Conservation (phyloP, 2,797 vertebrate species). For the Gadopsis bispinosus region DNA sequence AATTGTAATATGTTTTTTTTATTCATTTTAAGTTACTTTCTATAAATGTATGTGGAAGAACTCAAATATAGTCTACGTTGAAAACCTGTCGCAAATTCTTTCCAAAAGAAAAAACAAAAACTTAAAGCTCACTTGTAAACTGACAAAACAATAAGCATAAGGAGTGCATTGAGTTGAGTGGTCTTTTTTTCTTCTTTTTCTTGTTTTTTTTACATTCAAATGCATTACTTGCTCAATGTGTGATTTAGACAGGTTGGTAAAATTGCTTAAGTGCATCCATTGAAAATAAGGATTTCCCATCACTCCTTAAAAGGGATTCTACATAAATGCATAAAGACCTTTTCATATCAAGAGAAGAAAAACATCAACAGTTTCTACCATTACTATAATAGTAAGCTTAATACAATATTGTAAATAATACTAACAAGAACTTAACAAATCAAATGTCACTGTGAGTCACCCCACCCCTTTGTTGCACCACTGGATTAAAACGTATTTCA, state of each 20-base stretch:
- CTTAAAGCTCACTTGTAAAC: constrained; percentile 85
- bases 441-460: constrained; percentile 69
- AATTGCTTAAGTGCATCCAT: constrained; percentile 87
- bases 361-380: constrained; percentile 79
- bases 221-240: constrained; percentile 81
- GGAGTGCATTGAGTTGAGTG: constrained; percentile 81
- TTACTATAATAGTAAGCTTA: constrained; percentile 79
- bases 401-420: constrained; percentile 84
- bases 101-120: constrained; percentile 75
- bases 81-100: constrained; percentile 78
- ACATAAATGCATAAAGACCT: constrained; percentile 84
- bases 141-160: constrained; percentile 79
- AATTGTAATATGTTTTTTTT: constrained; percentile 84
- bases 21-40: constrained; percentile 84
- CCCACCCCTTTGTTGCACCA: constrained; percentile 56
- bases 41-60: constrained; percentile 88
- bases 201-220: constrained; percentile 85
- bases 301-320: constrained; percentile 82
- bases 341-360: constrained; percentile 82
- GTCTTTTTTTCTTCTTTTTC: constrained; percentile 59
- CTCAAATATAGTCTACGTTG: constrained; percentile 83
- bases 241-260: constrained; percentile 83
- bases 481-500: constrained; percentile 57
- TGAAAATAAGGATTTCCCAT: constrained; percentile 85
- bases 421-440: constrained; percentile 79